These are phyloP conservation scores for Columba janthina DNA, from an alignment of 2,113 vertebrate genomes.

Conservation along the genomic window DNA sequence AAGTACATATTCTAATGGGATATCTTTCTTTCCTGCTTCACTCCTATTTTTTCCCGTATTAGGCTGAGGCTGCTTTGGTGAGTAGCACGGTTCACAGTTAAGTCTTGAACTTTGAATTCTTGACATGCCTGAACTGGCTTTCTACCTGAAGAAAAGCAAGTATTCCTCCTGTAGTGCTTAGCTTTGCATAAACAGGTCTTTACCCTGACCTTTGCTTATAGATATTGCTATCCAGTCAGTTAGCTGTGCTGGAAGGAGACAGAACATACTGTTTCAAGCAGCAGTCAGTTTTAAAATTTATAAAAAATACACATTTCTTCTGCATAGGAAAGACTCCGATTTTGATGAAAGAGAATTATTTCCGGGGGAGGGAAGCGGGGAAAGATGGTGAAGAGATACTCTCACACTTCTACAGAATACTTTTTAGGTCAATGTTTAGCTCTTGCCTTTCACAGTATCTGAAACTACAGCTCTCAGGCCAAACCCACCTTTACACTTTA, in stretches of 20 bases:
- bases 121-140: constrained; percentile 69
- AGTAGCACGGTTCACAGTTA: constrained; percentile 13
- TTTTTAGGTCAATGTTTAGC: neutral
- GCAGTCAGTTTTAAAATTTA: neutral
- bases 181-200: constrained; percentile 47
- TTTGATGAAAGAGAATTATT: neutral
- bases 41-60: neutral
- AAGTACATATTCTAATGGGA: neutral
- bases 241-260: neutral
- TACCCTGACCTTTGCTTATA: constrained; percentile 25
- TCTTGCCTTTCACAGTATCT: neutral
- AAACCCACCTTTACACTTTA: neutral
- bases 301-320: neutral
- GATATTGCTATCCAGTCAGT: neutral
- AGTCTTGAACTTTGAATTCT: constrained; percentile 71
- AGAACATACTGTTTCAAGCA: neutral
- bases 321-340: neutral
- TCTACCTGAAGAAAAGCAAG: constrained; percentile 54
- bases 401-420: neutral
- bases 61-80: neutral
- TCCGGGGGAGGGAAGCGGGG: fast-evolving
- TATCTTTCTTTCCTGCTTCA: neutral
- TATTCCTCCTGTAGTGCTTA: constrained; percentile 42
- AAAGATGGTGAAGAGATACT: neutral
- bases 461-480: neutral